Percentiles rank a stretch among this genome's conserved stretches.
phyloP scores from a whole-genome alignment of 2,888 invertebrate genomes.

The Synanthedon formicaeformis region DNA sequence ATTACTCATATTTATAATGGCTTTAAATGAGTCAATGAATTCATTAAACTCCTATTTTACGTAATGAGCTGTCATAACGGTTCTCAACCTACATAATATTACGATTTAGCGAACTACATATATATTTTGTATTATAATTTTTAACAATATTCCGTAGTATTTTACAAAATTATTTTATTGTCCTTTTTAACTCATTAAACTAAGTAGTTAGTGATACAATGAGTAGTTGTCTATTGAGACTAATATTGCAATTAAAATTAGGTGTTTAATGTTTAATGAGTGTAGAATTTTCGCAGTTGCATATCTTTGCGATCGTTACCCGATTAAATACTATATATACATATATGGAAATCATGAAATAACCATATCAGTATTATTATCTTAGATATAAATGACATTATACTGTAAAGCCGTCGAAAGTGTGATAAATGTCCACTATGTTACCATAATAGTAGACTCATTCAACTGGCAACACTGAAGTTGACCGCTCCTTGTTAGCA shows the following conservation, averaged over 20 bases:
- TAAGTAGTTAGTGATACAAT: slow-evolving; percentile 45
- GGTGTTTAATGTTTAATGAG: slow-evolving; percentile 35
- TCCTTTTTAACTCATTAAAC: slow-evolving; percentile 40
- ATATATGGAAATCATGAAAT: slow-evolving; percentile 1
- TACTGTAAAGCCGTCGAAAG: slow-evolving; percentile 7
- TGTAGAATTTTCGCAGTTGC: slow-evolving; percentile 36
- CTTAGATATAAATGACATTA: slow-evolving; percentile 7
- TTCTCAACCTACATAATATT: slow-evolving; percentile 36
- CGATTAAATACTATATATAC: background rate
- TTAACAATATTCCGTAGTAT: slow-evolving; percentile 62
- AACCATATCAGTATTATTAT: background rate
- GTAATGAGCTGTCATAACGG: slow-evolving; percentile 21
- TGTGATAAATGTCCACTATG: slow-evolving; percentile 12
- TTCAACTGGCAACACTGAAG: no score
- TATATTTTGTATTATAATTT: slow-evolving; percentile 60
- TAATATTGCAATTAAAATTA: slow-evolving; percentile 42
- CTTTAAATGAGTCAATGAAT: slow-evolving; percentile 64
- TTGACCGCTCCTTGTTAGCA: no score
- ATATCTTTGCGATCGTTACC: slow-evolving; percentile 36
- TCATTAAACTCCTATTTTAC: slow-evolving; percentile 58
- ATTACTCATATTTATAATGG: slow-evolving; percentile 54
- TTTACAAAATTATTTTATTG: slow-evolving; percentile 60
- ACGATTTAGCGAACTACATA: slow-evolving; percentile 53
- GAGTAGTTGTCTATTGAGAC: slow-evolving; percentile 39
- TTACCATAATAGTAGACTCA: slow-evolving; percentile 10